Evolutionary conservation across 1,140 invertebrate genomes (phyloP), one percentile per base, ranked within the genome.

Genomic region (Trachymyrmex septentrionalis): DNA sequence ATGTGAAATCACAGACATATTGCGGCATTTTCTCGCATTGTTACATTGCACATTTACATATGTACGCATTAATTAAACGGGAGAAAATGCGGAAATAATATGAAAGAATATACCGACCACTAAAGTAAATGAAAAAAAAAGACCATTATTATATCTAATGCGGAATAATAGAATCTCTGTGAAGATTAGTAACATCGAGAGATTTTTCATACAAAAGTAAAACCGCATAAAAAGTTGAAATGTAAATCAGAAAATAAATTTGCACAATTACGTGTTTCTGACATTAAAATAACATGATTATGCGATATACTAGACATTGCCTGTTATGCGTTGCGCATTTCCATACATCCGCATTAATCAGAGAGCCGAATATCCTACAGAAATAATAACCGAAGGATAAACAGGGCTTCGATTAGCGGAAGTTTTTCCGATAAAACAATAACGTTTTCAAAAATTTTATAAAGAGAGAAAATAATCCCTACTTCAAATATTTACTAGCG

Each of bases 261-360:
- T 50, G 34, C 3, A 50, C 55, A 72, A 73, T 82, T 82, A 73
- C 19, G 27, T 50, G 55, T 27, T 34, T 19, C 69, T 24, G 69
- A 84, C 27, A 21, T 71, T 24, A 59, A 81, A 84, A 84, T 38
- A 84, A 63, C 21, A 19, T 63, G 44, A 84, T 84, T 73, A 73
- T n/a, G 53, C 48, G 24, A 73, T 84, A 50, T 34, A 44, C 66
- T 24, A 24, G 55, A 57, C 57, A 61, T 24, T 63, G n/a, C n/a
- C 24, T 59, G 57, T 44, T 71, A 48, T 71, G 61, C 24, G 21
- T 30, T 48, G 80, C 38, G 19, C 38, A 81, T 81, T 81, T 81
- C 55, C 80, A 84, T 75, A 75, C 34, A 55, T 50, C 80, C 14
- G 69, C 80, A 75, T 84, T 84, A 84, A 84, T 84, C 50, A 84